Conservation (phyloP, 2,888 invertebrate genomes). For the Patella pellucida region DNA sequence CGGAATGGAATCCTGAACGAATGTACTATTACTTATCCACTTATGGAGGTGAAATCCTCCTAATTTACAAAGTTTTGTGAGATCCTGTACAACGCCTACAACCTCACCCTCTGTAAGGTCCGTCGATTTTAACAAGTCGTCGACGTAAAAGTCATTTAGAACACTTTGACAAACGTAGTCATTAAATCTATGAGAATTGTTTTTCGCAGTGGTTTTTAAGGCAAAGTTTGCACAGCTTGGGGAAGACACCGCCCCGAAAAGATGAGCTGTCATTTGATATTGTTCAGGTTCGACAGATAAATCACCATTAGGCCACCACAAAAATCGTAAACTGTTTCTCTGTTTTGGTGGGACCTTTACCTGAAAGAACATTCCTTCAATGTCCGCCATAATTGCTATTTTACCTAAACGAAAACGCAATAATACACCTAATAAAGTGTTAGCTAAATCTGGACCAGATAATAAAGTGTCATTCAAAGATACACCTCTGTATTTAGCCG, state of each 20-base stretch:
- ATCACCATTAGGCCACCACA: slow-evolving; percentile 20
- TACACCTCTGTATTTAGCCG: slow-evolving; percentile 25
- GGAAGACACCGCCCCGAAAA: slow-evolving; percentile 16
- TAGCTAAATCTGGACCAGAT: slow-evolving; percentile 32
- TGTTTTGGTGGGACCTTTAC: slow-evolving; percentile 26
- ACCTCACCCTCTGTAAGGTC: slow-evolving; percentile 1
- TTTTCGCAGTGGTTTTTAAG: slow-evolving; percentile 3
- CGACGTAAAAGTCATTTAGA: slow-evolving; percentile 28
- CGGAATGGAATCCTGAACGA: slow-evolving; percentile 36
- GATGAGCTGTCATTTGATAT: slow-evolving; percentile 23
- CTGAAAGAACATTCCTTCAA: slow-evolving; percentile 35
- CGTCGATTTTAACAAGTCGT: slow-evolving; percentile 26
- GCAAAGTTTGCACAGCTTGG: slow-evolving; percentile 24
- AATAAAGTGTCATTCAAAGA: slow-evolving; percentile 32
- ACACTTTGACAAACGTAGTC: slow-evolving; percentile 3
- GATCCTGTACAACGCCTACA: neutral
- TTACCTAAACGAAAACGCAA: slow-evolving; percentile 29
- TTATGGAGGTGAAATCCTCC: slow-evolving; percentile 37
- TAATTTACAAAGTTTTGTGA: neutral
- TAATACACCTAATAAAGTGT: slow-evolving; percentile 30
- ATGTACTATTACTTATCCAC: slow-evolving; percentile 32
- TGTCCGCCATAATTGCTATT: slow-evolving; percentile 32
- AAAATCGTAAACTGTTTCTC: slow-evolving; percentile 24
- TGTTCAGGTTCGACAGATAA: slow-evolving; percentile 3
- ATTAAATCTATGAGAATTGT: neutral